These are phyloP conservation scores for Chaetorhynchus papuensis DNA, from an alignment of 2,113 vertebrate species.

Conservation along the genomic window DNA sequence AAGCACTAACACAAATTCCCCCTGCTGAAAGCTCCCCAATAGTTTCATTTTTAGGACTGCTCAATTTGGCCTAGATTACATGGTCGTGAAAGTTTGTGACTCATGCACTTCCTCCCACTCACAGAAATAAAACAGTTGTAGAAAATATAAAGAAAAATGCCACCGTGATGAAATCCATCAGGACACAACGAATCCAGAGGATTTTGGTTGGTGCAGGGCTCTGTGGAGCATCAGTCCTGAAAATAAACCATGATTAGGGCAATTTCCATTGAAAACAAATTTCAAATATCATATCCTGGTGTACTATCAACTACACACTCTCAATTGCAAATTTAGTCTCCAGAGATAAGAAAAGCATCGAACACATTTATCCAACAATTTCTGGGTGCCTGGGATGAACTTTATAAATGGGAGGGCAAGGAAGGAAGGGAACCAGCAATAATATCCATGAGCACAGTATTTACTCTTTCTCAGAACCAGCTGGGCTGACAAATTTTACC, in stretches of 20 bases:
- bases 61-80: not conserved
- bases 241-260: not conserved
- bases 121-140: not conserved
- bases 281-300: not conserved
- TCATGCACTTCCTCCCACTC: not conserved
- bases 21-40: not conserved
- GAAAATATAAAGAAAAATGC: not conserved
- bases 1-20: not conserved
- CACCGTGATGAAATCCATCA: not conserved
- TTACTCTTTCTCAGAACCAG: not conserved
- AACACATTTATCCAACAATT: constrained; percentile 1
- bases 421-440: not conserved
- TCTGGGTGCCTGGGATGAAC: not conserved
- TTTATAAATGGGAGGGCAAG: not conserved
- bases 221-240: not conserved
- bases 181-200: not conserved
- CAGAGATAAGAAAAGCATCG: not conserved
- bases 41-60: not conserved
- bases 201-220: not conserved
- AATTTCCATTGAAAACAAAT: not conserved
- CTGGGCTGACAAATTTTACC: not conserved
- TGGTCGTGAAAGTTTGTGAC: not conserved
- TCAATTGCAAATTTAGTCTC: not conserved
- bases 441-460: not conserved
- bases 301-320: not conserved